Percentiles rank a stretch among this genome's conserved stretches.
phyloP scores from a whole-genome alignment of 2,113 vertebrate genomes.

The Ciconia boyciana region DNA sequence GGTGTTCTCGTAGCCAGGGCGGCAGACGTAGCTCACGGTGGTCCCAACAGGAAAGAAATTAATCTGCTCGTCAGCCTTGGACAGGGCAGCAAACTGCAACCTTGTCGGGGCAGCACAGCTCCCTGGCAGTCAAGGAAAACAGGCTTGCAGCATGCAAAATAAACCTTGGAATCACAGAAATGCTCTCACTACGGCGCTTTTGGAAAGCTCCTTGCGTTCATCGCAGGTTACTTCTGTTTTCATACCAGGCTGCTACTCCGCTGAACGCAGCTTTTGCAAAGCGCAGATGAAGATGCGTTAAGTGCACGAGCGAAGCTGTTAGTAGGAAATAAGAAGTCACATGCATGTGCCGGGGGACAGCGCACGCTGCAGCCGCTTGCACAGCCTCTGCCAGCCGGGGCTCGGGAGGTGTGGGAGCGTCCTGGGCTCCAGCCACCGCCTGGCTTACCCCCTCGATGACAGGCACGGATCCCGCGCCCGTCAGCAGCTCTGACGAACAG shows the following conservation, averaged over 20 bases:
- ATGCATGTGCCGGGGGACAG: accelerated
- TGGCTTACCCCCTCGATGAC: accelerated
- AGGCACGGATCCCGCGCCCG: accelerated
- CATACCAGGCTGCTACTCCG: accelerated
- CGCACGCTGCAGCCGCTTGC: background rate
- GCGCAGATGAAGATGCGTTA: accelerated
- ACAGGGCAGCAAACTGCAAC: conserved; percentile 3
- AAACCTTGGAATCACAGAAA: accelerated
- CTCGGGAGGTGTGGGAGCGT: accelerated
- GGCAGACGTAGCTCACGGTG: conserved; percentile 55
- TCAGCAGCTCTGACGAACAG: accelerated
- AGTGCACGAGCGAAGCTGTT: background rate
- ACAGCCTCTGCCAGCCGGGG: background rate
- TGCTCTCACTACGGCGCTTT: accelerated
- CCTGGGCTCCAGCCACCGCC: background rate
- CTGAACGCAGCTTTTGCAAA: accelerated
- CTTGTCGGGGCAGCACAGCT: background rate
- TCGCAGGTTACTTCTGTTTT: accelerated
- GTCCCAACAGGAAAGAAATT: background rate
- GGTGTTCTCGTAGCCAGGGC: conserved; percentile 40
- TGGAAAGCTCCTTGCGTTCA: accelerated
- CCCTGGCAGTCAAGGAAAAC: background rate
- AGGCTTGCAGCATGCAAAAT: accelerated
- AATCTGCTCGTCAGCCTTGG: background rate
- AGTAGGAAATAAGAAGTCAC: accelerated